Conservation (phyloP, 2,113 vertebrate genomes). For the Perca flavescens region DNA sequence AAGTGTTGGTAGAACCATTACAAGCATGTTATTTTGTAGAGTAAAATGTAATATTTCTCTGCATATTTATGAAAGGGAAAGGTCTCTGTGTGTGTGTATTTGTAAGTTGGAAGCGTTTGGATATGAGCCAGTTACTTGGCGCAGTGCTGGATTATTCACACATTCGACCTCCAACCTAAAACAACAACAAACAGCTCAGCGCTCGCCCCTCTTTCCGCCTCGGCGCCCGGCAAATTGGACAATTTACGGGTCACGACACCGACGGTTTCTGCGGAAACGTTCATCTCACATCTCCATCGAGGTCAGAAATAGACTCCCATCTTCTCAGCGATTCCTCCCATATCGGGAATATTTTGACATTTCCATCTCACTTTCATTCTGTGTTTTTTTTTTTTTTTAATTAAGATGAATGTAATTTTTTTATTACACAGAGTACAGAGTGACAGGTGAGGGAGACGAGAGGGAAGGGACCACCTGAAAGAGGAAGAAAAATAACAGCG, state of each 20-base stretch:
- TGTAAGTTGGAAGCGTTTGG: constrained; percentile 39
- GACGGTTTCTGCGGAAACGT: constrained; percentile 20
- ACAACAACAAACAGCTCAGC: constrained; percentile 61
- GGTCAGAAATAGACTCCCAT: constrained; percentile 63
- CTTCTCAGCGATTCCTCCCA: constrained; percentile 24
- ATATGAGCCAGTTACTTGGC: constrained; percentile 16
- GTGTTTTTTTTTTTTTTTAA: not conserved
- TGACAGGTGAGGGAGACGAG: constrained; percentile 19
- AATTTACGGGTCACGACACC: constrained; percentile 65
- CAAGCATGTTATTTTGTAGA: not conserved
- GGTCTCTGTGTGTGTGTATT: not conserved
- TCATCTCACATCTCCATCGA: constrained; percentile 59
- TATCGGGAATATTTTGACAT: constrained; percentile 53
- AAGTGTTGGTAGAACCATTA: not conserved
- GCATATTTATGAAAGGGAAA: constrained; percentile 36
- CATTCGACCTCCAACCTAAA: constrained; percentile 58
- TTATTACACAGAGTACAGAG: constrained; percentile 2
- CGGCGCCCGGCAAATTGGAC: constrained; percentile 55
- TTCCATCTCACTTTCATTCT: constrained; percentile 43
- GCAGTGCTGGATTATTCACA: constrained; percentile 65
- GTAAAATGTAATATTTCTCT: constrained; percentile 5
- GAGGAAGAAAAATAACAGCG: constrained; percentile 18
- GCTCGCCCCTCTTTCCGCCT: constrained; percentile 15
- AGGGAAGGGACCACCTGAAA: not conserved
- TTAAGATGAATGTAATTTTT: not conserved